A percentile compares a stretch with the other conserved stretches of the same genome.
phyloP scores from a whole-genome alignment of 2,797 vertebrate species.

The Centroberyx gerrardi region DNA sequence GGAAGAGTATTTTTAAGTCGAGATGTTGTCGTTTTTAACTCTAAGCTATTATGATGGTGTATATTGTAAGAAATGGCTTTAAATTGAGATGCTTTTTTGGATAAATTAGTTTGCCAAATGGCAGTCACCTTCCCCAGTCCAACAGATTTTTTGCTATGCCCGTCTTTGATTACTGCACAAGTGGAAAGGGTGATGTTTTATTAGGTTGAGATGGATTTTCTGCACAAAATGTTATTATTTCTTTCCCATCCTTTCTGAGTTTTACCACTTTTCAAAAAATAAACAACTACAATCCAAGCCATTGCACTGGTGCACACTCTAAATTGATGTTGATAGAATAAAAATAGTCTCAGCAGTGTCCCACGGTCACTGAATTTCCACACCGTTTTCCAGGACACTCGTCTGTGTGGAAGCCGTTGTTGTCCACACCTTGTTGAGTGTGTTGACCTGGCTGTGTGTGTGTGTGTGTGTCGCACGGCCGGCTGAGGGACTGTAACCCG shows the following conservation, averaged over 20 bases:
- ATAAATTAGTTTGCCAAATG: too few species aligned
- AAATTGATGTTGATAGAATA: too few species aligned
- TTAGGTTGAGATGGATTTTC: slow-evolving; percentile 6
- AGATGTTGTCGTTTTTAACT: too few species aligned
- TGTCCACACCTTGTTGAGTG: neutral
- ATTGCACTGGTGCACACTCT: too few species aligned
- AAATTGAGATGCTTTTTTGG: too few species aligned
- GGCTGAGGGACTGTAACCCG: neutral
- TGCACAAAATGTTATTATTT: slow-evolving; percentile 30
- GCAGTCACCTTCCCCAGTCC: too few species aligned
- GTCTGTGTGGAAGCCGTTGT: neutral
- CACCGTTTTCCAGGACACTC: neutral
- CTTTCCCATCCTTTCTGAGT: neutral
- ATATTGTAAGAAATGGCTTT: too few species aligned
- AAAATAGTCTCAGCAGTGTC: neutral
- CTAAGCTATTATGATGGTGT: too few species aligned
- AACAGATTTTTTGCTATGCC: too few species aligned
- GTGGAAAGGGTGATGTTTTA: too few species aligned
- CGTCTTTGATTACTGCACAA: too few species aligned
- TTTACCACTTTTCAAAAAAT: slow-evolving; percentile 12
- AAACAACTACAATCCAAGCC: neutral
- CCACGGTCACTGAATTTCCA: slow-evolving; percentile 1
- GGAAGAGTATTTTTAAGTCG: too few species aligned
- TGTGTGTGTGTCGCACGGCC: neutral
- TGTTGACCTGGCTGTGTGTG: neutral